Percentiles rank a stretch among this genome's conserved stretches.
These are phyloP conservation scores for Gnathonemus echidnorhynchus DNA, from an alignment of 2,113 vertebrate genomes.

Conservation along the genomic window DNA sequence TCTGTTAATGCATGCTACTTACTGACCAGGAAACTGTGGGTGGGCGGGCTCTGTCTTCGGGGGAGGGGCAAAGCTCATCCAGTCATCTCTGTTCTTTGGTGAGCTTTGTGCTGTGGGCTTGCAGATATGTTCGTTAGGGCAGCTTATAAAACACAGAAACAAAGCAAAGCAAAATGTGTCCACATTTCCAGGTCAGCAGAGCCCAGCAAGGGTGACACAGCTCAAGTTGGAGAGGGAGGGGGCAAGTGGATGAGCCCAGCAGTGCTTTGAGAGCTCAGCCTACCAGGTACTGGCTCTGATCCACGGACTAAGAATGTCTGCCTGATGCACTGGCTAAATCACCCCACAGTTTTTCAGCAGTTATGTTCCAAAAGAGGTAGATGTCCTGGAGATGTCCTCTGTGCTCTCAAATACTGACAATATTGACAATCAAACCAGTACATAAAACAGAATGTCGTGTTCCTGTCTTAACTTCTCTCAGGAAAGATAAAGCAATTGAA, in stretches of 20 bases:
- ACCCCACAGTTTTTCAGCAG: background rate
- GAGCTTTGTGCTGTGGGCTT: background rate
- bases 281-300: background rate
- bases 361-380: background rate
- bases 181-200: background rate
- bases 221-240: background rate
- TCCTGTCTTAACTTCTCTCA: background rate
- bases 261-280: background rate
- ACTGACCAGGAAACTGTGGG: background rate
- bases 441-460: background rate
- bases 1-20: background rate
- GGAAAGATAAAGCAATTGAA: background rate
- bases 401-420: background rate
- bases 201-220: background rate
- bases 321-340: background rate
- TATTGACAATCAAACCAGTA: background rate
- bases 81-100: background rate
- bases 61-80: background rate
- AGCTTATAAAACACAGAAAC: background rate
- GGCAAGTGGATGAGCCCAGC: background rate
- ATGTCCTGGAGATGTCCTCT: background rate
- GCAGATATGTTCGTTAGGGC: background rate
- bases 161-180: background rate
- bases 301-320: background rate
- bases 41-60: background rate